phyloP scores from a whole-genome alignment of 1,140 invertebrate species.

The Drosophila lacteicornis region DNA sequence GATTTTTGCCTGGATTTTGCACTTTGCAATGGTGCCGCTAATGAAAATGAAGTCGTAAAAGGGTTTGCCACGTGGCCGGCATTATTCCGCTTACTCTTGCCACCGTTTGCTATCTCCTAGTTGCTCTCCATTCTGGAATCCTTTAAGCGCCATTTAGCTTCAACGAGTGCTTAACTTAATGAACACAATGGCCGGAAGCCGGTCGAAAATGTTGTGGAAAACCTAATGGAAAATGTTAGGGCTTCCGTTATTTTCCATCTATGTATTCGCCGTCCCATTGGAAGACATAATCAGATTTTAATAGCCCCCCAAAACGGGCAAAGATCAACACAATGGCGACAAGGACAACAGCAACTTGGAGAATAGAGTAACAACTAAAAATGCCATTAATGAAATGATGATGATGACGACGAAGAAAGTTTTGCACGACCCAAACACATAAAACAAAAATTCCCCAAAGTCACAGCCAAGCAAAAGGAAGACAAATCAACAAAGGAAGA shows the following conservation, averaged over 20 bases:
- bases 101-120: neutral
- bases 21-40: constrained; percentile 36
- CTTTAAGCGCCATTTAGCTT: constrained; percentile 57
- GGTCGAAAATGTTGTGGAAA: constrained; percentile 24
- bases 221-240: constrained; percentile 41
- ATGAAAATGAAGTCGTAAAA: constrained; percentile 59
- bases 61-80: constrained; percentile 51
- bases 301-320: constrained; percentile 51
- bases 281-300: constrained; percentile 69
- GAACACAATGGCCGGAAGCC: constrained; percentile 39
- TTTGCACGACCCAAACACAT: constrained; percentile 70
- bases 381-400: constrained; percentile 67
- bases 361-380: constrained; percentile 57
- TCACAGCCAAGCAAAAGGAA: constrained; percentile 43
- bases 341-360: constrained; percentile 14
- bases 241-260: constrained; percentile 29
- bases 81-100: neutral
- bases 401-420: constrained; percentile 54
- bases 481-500: constrained; percentile 25
- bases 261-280: constrained; percentile 34
- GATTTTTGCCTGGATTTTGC: constrained; percentile 31
- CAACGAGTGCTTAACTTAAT: constrained; percentile 59
- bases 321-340: constrained; percentile 57
- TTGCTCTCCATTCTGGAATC: constrained; percentile 24
- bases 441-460: constrained; percentile 67